A percentile compares a stretch with the other conserved stretches of the same genome.
Conservation (phyloP, 2,797 vertebrate species). For the Phrynocephalus vlangalii region DNA sequence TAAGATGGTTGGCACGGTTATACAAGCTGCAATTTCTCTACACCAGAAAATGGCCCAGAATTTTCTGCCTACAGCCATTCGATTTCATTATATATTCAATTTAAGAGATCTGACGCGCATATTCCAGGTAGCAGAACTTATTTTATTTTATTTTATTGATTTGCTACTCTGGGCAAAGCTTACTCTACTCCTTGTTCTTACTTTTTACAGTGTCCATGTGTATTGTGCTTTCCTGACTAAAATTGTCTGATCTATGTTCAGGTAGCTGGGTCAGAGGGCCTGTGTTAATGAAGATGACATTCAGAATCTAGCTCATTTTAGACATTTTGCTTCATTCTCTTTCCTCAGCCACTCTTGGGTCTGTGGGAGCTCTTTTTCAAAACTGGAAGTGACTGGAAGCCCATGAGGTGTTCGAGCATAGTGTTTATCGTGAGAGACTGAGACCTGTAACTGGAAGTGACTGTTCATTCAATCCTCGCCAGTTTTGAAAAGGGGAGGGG, state of each 20-base stretch:
- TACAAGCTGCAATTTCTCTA: slow-evolving; percentile 82
- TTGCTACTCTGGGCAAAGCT: neutral
- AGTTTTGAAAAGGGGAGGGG: too few species aligned
- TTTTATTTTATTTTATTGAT: too few species aligned
- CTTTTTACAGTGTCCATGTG: neutral
- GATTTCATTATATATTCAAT: slow-evolving; percentile 87
- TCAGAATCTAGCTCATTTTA: too few species aligned
- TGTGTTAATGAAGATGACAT: too few species aligned
- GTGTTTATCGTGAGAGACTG: too few species aligned
- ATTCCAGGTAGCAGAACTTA: slow-evolving; percentile 77
- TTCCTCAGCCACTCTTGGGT: too few species aligned
- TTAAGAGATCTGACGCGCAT: slow-evolving; percentile 81
- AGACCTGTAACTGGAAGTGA: too few species aligned
- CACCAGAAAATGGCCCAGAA: slow-evolving; percentile 88
- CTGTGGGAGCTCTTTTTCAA: too few species aligned
- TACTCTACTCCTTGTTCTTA: slow-evolving; percentile 15
- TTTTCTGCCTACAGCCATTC: slow-evolving; percentile 84
- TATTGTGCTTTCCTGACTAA: neutral
- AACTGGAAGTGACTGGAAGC: too few species aligned
- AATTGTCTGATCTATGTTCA: neutral
- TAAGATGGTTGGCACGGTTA: slow-evolving; percentile 78
- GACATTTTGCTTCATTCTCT: too few species aligned
- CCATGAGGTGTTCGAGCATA: too few species aligned
- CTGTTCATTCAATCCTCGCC: too few species aligned
- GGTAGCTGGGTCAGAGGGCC: neutral